Evolutionary conservation across 2,888 invertebrate species (phyloP), one percentile per base, ranked within the genome.

Genomic region (Lymantria dispar): DNA sequence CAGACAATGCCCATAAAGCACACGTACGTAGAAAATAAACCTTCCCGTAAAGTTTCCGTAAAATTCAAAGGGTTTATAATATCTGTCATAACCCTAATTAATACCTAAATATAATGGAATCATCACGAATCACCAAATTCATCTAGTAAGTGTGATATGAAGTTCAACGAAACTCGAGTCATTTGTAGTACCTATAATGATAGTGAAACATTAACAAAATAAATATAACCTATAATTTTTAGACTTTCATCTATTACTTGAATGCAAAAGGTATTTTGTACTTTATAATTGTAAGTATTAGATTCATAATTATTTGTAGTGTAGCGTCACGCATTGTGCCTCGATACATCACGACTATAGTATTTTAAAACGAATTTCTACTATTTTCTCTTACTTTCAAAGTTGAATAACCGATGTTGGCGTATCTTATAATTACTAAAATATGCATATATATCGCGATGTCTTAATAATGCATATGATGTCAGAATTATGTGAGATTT

Each of bases 331-430:
- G 79, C 72, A 72, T 52, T 60, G 45, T 70, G 57, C 64, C 69
- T 64, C 57, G 72, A 76, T 77, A 73, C 76, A 68, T 73, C 78
- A 76, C 78, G 77, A 75, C 79, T 77, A 69, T 72, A 66, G 71
- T 69, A 67, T 78, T 78, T 60, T 45, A 49, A 58, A 72, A 81
- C 74, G 81, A 85, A 84, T 87, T 84, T 87, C 86, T 85, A 85
- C 76, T 62, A 84, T 84, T 87, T 87, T 88, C 87, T 87, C 85
- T 73, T 75, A 77, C 87, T 88, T 87, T 88, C 87, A 73, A 84
- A 75, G 87, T 89, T 89, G 86, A 89, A 88, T 85, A 87, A 88
- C 87, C 85, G 71, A 54, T 57, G 77, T 78, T 74, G 77, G 71
- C 74, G 72, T 76, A 80, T 82, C 73, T 56, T 52, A 67, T 74